Base-by-base conservation (phyloP, 2,888 invertebrate species). In the Cheilosia impressa region DNA sequence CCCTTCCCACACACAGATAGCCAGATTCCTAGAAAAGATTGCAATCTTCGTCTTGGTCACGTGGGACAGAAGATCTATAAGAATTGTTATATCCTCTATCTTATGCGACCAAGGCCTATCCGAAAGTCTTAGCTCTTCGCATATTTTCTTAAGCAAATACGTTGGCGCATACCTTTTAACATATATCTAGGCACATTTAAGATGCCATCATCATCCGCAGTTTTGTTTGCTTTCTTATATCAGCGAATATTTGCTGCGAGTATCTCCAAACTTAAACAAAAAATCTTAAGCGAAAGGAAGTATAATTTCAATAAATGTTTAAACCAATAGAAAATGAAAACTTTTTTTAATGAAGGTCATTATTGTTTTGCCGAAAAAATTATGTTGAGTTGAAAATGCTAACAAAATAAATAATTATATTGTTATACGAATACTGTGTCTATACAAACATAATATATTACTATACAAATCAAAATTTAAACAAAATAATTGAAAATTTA, bases 381-480 rank as follows among this genome's bases (percentile, higher is more conserved):
- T 78, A 19, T 19, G 47, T 63, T 75, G 15, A 45, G 47, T 41
- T 10, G 68, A 62, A 53, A 57, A 57, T 53, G 31, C 43, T 27
- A 47, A 57, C n/a, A 63, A 38, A 45, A 72, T 31, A 19, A 43
- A 38, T 57, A 53, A 4, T 53, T 52, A 58, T 65, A 69, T 79
- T 75, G 79, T 84, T 84, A 84, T 73, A 17, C 19, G 17, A 17
- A 47, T 47, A 57, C 57, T 69, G 65, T 80, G 45, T 80, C 55
- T 62, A 76, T 69, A 47, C 19, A 13, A 13, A 13, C 38, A 38
- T 34, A 34, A 34, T 34, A 38, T 77, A 57, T 60, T 69, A 53
- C 68, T 24, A 62, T 47, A 22, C 62, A 78, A 68, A 68, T 63
- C 47, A 73, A 47, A 19, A 53, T 63, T 47, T 58, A 9, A 58